Evolutionary conservation across 2,113 vertebrate species (phyloP).

Genomic region (Capricornis sumatraensis): DNA sequence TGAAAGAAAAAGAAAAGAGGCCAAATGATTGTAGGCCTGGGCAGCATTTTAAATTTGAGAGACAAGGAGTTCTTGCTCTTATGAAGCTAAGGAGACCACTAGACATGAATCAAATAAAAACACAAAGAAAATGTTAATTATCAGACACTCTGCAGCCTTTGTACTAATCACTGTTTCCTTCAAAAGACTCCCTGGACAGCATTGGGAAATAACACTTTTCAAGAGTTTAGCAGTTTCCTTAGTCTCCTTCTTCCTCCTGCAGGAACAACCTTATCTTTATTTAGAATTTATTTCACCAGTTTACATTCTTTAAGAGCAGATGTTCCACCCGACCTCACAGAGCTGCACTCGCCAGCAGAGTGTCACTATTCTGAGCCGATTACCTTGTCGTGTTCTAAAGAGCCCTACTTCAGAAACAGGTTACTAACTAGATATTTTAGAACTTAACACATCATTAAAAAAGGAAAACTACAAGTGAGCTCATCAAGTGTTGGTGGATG

Average conservation of each 20-base stretch:
- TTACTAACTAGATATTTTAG: conserved; percentile 58
- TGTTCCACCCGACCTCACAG: conserved; percentile 58
- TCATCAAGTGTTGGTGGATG: conserved; percentile 44
- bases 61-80: background rate
- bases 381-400: conserved; percentile 58
- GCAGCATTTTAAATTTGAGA: background rate
- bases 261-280: conserved; percentile 59
- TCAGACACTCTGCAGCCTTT: background rate
- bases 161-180: conserved; percentile 31
- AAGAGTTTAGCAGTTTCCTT: background rate
- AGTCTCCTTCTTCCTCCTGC: conserved; percentile 58
- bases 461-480: background rate
- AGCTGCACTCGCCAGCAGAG: background rate
- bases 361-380: conserved; percentile 63
- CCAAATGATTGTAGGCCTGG: background rate
- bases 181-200: conserved; percentile 21
- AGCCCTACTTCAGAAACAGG: conserved; percentile 48
- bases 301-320: conserved; percentile 62
- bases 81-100: background rate
- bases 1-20: conserved; percentile 20
- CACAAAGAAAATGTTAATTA: background rate
- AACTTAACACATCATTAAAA: conserved; percentile 57
- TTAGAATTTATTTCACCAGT: conserved; percentile 51
- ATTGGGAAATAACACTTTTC: background rate
- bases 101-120: conserved; percentile 24